Evolutionary conservation across 2,888 invertebrate species (phyloP), one percentile per base, ranked within the genome.

Genomic region (Limnephilus marmoratus): DNA sequence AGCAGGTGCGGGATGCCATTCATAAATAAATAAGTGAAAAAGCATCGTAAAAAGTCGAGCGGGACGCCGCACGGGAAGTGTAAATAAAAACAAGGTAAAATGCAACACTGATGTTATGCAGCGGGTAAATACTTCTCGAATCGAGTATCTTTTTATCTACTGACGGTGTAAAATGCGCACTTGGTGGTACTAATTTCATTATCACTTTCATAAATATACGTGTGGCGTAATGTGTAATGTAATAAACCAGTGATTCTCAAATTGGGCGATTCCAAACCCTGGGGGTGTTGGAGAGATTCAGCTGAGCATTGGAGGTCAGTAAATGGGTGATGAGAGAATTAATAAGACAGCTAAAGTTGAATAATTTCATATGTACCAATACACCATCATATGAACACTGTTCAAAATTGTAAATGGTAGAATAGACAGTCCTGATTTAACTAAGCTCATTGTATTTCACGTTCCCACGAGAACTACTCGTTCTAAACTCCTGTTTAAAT

Each of bases 1-100:
- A 82, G 87, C 91, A 91, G 88, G 91, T 91, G 91, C 91, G 91
- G 90, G 91, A 87, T 82, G 81, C 91, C 91, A 89, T 92, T 91
- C 91, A 92, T 92, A 92, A 92, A 92, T 92, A 92, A 92, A 92
- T 92, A 92, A 92, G 90, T 81, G 90, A 85, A 90, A 86, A 91
- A 83, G 34, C 13, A 49, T 81, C 81, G 88, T 86, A 91, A 91
- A 92, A 81, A 45, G 83, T n/a, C 31, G 41, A 88, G 88, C 34
- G 91, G 82, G 53, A 68, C 68, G 68, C 68, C 41, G 83, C 53
- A 86, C 90, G 92, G 81, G 86, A 90, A 91, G 92, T 87, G 90
- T 92, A 92, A 92, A 92, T 90, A 92, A 86, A 92, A 90, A 90
- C 81, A 85, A 88, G 81, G 81, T 85, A 91, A 81, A 87, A 41